Base-by-base conservation (phyloP, 2,797 vertebrate species). In the Epinephelus awoara region DNA sequence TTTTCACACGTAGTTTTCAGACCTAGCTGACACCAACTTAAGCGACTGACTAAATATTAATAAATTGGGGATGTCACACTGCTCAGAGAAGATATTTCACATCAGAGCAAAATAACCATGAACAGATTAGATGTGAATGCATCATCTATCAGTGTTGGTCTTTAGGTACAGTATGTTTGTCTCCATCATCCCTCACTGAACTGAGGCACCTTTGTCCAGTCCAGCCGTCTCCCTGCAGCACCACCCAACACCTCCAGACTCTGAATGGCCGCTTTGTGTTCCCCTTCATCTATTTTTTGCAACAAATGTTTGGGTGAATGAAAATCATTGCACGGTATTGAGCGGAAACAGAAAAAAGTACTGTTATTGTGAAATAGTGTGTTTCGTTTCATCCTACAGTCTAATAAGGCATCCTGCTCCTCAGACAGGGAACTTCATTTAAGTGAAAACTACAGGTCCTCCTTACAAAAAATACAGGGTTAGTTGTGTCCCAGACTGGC, bases 261-360 rank as follows among this genome's bases (percentile, higher is more conserved):
- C 73, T 92, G 55, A 93, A 92, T 79, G 73, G 77, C 80, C 12
- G 80, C 89, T 85, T 83, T 92, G 84, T 92, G 78, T 62, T 59
- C 23, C 5, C 40, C 44, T 74, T n/a, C 68, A 21, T 59, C 64
- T 54, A 58, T 76, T 84, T 58, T 47, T 25, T 29, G 42, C 59
- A 63, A 62, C 52, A 80, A 79, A 84, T 42, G 64, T 76, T 84
- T 49, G 49, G 29, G n/a, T 82, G 55, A 79, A 75, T 77, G 67
- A 82, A 86, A 88, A 85, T 77, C 25, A 27, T 27, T 47, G 49
- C 76, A 40, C 2, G 21, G 50, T 46, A 76, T 47, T 67, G 17
- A 77, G 51, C 0, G 2, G 59, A 71, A 54, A 84, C 51, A 47
- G 54, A 79, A 29, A 67, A 70, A 52, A 46, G 50, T 29, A 47